Evolutionary conservation across 2,888 invertebrate genomes (phyloP).

Genomic region (Leuctra nigra): DNA sequence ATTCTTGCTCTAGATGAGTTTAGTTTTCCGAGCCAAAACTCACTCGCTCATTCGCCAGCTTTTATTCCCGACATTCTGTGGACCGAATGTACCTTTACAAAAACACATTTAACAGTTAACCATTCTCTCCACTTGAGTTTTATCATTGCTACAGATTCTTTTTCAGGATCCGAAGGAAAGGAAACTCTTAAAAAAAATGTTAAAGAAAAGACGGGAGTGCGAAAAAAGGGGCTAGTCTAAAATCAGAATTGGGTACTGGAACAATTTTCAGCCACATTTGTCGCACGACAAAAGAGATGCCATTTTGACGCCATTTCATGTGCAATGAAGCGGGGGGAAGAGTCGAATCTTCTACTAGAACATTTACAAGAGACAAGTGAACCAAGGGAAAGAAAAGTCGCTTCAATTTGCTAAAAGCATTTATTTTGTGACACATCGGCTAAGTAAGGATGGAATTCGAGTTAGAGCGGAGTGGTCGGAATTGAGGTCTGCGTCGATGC

Average conservation of each 20-base stretch:
- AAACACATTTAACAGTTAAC: constrained; percentile 17
- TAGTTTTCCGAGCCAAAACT: constrained; percentile 13
- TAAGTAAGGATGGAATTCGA: constrained; percentile 8
- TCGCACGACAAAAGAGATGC: constrained; percentile 22
- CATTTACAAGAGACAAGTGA: constrained; percentile 8
- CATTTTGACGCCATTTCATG: constrained; percentile 26
- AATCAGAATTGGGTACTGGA: constrained; percentile 17
- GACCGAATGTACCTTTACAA: constrained; percentile 11
- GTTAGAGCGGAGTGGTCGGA: constrained; percentile 4
- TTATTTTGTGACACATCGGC: constrained; percentile 13
- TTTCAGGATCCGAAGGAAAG: constrained; percentile 19
- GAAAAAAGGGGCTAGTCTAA: constrained; percentile 16
- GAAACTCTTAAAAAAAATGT: constrained; percentile 11
- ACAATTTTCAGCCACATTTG: constrained; percentile 24
- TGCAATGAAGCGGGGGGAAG: constrained; percentile 22
- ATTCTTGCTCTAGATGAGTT: constrained; percentile 25
- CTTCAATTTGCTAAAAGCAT: constrained; percentile 17
- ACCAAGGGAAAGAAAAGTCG: constrained; percentile 7
- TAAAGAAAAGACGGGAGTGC: constrained; percentile 14
- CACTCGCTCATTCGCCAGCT: background rate
- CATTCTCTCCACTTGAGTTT: constrained; percentile 16
- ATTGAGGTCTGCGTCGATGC: background rate
- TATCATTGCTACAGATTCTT: constrained; percentile 25
- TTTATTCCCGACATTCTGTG: constrained; percentile 1
- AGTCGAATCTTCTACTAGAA: constrained; percentile 19